Percentiles rank a stretch among this genome's conserved stretches.
These are phyloP conservation scores for Phylloscopus trochiloides DNA, from an alignment of 2,113 vertebrate genomes.

Conservation along the genomic window DNA sequence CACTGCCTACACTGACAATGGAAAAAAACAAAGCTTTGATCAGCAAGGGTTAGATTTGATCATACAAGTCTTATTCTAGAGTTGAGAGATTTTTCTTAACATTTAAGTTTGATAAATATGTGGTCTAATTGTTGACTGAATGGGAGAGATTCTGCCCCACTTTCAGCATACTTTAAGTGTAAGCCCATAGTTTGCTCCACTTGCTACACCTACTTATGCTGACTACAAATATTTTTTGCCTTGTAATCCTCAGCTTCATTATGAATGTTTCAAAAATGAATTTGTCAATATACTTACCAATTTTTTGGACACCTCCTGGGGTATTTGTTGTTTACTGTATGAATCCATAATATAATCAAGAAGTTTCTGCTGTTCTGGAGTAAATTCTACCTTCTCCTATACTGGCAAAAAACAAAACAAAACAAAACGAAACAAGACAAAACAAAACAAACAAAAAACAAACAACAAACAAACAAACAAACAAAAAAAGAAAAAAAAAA, in stretches of 20 bases:
- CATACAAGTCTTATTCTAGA: not conserved
- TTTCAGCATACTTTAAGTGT: not conserved
- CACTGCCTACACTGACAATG: not conserved
- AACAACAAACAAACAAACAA: not conserved
- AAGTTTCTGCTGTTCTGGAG: slow-evolving; percentile 84
- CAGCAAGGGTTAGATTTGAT: not conserved
- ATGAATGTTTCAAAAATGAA: not conserved
- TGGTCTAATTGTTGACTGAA: not conserved
- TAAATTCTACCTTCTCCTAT: slow-evolving; percentile 90
- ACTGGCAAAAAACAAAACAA: slow-evolving; percentile 69
- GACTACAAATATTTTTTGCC: not conserved
- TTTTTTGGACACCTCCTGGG: slow-evolving; percentile 91
- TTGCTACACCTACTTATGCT: not conserved
- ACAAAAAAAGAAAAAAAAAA: not conserved
- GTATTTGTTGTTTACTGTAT: slow-evolving; percentile 91
- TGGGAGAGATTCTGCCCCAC: not conserved
- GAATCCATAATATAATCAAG: slow-evolving; percentile 88
- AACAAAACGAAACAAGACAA: slow-evolving; percentile 39
- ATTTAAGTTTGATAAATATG: not conserved
- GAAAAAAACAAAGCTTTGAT: not conserved
- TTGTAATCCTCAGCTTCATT: not conserved
- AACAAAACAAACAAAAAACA: slow-evolving; percentile 4
- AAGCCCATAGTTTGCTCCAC: not conserved
- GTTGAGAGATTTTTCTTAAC: not conserved
- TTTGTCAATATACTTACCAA: slow-evolving; percentile 78